Base-by-base conservation (phyloP, 2,888 invertebrate species). In the Rotaria macrura region DNA sequence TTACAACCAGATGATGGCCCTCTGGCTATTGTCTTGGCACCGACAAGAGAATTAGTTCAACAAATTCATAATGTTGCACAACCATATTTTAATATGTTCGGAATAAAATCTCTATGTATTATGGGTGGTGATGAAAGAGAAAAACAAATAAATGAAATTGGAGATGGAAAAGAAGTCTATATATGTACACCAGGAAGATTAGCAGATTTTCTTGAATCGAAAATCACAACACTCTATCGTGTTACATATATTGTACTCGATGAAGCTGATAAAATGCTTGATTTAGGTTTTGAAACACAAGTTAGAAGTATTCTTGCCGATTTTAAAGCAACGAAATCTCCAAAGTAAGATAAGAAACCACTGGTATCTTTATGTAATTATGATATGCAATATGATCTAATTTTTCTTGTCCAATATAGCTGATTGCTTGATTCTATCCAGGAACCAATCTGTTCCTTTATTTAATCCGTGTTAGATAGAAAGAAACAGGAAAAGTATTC, bases 281-380 rank as follows among this genome's bases (percentile, higher is more conserved):
- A 86, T 40, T 97, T 97, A 97, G 97, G 97, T 83, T 97, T 97
- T 90, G 96, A 97, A 90, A 96, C 97, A 10, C 97, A 97, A 90
- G 96, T 97, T 88, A 93, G 96, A 83, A 96, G 96, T 90, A 96
- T 97, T 87, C 94, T 97, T 88, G 95, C 95, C 90, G 96, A 96
- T 90, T 95, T 96, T 89, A 93, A 96, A 87, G 92, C 92, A 89
- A 89, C 91, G 5, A 79, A 79, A 34, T 20, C 65, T 29, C 20
- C 29, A 1, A 25, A 25, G 25, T 25, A 54, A 54, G 25, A 54
- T 2, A 14, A 55, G n/a, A 5, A 12, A 10, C 10, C n/a, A n/a
- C n/a, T n/a, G n/a, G n/a, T n/a, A n/a, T n/a, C n/a, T n/a, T n/a
- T n/a, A n/a, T n/a, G n/a, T n/a, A n/a, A n/a, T n/a, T n/a, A n/a